Conservation (phyloP, 1,140 invertebrate genomes). For the Araneus ventricosus region DNA sequence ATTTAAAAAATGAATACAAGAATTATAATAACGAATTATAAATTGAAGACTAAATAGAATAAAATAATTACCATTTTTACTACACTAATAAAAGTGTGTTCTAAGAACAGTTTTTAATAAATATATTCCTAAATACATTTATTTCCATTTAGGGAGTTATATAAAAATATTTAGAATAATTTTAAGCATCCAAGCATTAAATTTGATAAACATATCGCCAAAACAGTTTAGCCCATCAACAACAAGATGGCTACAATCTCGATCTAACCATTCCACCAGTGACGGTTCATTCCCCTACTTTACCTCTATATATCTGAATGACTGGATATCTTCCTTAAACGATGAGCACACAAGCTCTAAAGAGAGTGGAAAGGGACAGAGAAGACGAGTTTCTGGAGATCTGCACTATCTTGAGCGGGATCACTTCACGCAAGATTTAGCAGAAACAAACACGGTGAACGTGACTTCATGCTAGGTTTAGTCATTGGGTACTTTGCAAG, state of each 20-base stretch:
- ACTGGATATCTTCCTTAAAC: not conserved
- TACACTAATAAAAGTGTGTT: too few relatives aligned
- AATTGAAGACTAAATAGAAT: too few relatives aligned
- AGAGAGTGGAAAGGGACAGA: not conserved
- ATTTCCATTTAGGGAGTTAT: too few relatives aligned
- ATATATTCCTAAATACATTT: too few relatives aligned
- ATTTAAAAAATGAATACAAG: too few relatives aligned
- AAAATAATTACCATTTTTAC: too few relatives aligned
- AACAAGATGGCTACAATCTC: not conserved
- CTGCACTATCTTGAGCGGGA: not conserved
- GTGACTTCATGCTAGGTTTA: slow-evolving; percentile 50
- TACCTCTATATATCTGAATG: not conserved
- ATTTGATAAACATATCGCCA: too few relatives aligned
- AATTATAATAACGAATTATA: too few relatives aligned
- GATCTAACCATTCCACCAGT: not conserved
- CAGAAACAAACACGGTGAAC: slow-evolving; percentile 58
- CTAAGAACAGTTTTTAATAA: too few relatives aligned
- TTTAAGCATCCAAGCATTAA: too few relatives aligned
- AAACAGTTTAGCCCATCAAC: too few relatives aligned
- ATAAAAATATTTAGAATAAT: too few relatives aligned
- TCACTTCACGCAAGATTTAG: slow-evolving; percentile 42
- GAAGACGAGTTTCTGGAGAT: slow-evolving; percentile 10
- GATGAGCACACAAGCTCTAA: not conserved
- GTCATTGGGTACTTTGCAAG: slow-evolving; percentile 27
- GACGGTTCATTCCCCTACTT: not conserved